Conservation (phyloP, 2,797 vertebrate genomes). For the Orientallactaga sibirica region DNA sequence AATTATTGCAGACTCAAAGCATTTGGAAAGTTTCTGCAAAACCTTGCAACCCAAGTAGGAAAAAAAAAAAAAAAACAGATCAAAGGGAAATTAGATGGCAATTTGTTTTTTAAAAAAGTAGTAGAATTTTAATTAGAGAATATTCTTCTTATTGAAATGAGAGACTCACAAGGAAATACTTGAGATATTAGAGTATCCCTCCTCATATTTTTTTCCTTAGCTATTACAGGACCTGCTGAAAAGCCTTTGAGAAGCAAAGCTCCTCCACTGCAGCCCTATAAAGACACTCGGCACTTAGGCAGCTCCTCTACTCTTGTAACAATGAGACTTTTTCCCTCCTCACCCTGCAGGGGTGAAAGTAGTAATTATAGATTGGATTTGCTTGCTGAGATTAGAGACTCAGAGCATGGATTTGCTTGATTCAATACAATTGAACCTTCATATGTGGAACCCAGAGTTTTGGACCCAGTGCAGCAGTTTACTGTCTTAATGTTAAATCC, state of each 20-base stretch:
- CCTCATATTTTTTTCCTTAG: neutral
- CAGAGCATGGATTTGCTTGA: neutral
- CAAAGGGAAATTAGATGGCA: slow-evolving; percentile 74
- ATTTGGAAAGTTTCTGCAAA: slow-evolving; percentile 73
- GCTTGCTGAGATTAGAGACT: neutral
- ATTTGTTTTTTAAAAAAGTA: slow-evolving; percentile 65
- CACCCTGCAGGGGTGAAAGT: fast-evolving
- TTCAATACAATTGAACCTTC: neutral
- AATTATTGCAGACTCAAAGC: slow-evolving; percentile 69
- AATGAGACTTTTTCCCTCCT: neutral
- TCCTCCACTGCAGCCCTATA: neutral
- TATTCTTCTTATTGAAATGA: slow-evolving; percentile 72
- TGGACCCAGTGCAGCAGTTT: neutral
- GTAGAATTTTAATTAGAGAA: slow-evolving; percentile 77
- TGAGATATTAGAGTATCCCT: slow-evolving; percentile 11
- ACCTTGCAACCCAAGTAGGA: slow-evolving; percentile 71
- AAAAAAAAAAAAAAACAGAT: slow-evolving; percentile 73
- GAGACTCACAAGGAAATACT: slow-evolving; percentile 66
- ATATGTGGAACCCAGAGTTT: neutral
- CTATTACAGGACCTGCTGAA: slow-evolving; percentile 8
- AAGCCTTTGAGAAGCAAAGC: slow-evolving; percentile 37
- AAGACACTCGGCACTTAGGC: neutral
- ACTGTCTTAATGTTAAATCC: neutral
- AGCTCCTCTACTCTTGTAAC: neutral
- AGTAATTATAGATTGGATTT: neutral